phyloP scores from a whole-genome alignment of 2,888 invertebrate genomes.

The Trachelus stipa region DNA sequence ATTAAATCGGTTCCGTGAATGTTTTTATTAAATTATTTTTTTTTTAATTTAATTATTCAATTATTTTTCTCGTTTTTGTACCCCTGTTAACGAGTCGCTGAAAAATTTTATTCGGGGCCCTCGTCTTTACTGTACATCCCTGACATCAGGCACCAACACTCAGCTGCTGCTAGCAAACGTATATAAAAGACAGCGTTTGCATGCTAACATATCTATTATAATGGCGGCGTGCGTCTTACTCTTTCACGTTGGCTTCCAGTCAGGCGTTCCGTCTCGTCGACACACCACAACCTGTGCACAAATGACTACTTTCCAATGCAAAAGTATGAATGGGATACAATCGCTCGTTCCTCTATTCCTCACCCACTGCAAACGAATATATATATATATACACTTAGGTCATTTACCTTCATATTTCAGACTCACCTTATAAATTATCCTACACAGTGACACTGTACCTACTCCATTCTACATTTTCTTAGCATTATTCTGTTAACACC shows the following conservation, averaged over 20 bases:
- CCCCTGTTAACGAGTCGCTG: background rate
- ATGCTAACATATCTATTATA: conserved; percentile 59
- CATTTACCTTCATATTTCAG: background rate
- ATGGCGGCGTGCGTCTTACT: conserved; percentile 49
- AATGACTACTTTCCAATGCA: conserved; percentile 72
- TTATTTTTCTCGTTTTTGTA: background rate
- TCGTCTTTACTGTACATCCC: background rate
- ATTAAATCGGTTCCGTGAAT: background rate
- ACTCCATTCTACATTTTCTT: background rate
- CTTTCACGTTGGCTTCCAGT: conserved; percentile 32
- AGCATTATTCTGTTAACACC: background rate
- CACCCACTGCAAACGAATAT: conserved; percentile 23
- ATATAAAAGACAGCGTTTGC: conserved; percentile 53
- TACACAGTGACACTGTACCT: background rate
- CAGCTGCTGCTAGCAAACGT: conserved; percentile 39
- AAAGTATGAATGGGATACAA: conserved; percentile 73
- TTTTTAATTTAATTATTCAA: background rate
- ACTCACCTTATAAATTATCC: background rate
- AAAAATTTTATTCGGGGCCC: background rate
- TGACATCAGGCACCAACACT: background rate
- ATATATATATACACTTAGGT: background rate
- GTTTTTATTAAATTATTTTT: background rate
- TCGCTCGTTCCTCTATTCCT: conserved; percentile 62
- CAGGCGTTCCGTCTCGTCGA: conserved; percentile 32
- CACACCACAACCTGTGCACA: conserved; percentile 53